Percentiles rank a stretch among this genome's conserved stretches.
Evolutionary conservation across 1,140 invertebrate species (phyloP).

Genomic region (Popillia japonica): DNA sequence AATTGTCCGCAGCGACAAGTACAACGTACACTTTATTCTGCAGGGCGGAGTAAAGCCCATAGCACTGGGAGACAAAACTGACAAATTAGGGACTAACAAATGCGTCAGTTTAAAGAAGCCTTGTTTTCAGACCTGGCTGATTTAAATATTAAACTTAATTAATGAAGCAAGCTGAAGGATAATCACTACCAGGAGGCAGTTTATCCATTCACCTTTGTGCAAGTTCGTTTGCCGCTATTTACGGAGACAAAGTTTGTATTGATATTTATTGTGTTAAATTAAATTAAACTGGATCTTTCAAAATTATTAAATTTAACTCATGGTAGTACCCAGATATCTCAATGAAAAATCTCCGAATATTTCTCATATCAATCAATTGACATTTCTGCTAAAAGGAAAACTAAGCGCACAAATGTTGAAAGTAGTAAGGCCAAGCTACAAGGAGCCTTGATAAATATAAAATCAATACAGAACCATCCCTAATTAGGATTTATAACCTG

Average conservation of each 20-base stretch:
- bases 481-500: too few species aligned
- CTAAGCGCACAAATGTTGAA: too few species aligned
- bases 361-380: too few species aligned
- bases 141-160: constrained; percentile 36
- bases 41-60: too few species aligned
- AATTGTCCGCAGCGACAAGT: background rate
- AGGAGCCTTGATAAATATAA: too few species aligned
- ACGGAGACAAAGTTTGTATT: background rate
- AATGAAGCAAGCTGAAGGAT: constrained; percentile 31
- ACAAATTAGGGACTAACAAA: constrained; percentile 32
- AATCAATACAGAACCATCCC: too few species aligned
- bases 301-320: constrained; percentile 5
- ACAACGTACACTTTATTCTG: background rate
- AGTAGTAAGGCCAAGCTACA: too few species aligned
- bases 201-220: constrained; percentile 14
- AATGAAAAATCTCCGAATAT: too few species aligned
- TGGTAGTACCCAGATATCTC: too few species aligned
- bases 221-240: constrained; percentile 3
- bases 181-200: constrained; percentile 4
- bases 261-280: background rate
- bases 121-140: constrained; percentile 10
- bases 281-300: background rate
- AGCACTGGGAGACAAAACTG: background rate
- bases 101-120: constrained; percentile 5
- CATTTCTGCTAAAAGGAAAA: too few species aligned